A percentile compares a stretch with the other conserved stretches of the same genome.
Evolutionary conservation across 2,888 invertebrate genomes (phyloP).

Genomic region (Acanthosepion esculentum): DNA sequence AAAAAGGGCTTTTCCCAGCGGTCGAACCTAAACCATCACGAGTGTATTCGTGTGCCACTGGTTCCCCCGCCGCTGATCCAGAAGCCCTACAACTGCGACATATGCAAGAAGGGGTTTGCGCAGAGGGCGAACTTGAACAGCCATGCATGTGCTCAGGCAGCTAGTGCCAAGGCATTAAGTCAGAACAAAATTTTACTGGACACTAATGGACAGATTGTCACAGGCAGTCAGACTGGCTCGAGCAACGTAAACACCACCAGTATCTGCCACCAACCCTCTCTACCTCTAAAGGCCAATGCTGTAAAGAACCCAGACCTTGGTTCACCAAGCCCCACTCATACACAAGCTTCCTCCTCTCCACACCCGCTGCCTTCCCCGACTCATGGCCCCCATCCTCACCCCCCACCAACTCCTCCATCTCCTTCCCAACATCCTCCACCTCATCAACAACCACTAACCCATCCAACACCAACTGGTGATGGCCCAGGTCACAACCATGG

Average conservation of each 20-base stretch:
- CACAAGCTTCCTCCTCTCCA: conserved; percentile 41
- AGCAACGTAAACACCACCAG: neutral
- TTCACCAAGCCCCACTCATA: neutral
- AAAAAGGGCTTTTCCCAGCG: conserved; percentile 40
- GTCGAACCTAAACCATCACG: conserved; percentile 42
- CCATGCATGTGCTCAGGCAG: conserved; percentile 42
- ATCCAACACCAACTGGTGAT: neutral
- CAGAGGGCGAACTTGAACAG: conserved; percentile 40
- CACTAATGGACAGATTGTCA: neutral
- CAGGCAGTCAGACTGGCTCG: neutral
- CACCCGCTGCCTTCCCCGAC: conserved; percentile 23
- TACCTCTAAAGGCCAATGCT: neutral
- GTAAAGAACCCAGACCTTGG: neutral
- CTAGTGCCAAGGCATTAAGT: conserved; percentile 34
- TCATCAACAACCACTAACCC: neutral
- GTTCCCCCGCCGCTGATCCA: conserved; percentile 42
- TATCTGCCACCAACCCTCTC: conserved; percentile 11
- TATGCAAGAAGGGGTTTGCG: conserved; percentile 42
- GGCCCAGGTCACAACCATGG: neutral
- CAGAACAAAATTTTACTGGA: neutral
- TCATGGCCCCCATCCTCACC: neutral
- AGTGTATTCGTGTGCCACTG: conserved; percentile 37
- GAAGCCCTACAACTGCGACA: conserved; percentile 38
- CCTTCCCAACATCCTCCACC: conserved; percentile 33
- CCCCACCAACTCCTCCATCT: neutral